Base-by-base conservation (phyloP, 2,113 vertebrate species). In the Anser brachyrhynchus region DNA sequence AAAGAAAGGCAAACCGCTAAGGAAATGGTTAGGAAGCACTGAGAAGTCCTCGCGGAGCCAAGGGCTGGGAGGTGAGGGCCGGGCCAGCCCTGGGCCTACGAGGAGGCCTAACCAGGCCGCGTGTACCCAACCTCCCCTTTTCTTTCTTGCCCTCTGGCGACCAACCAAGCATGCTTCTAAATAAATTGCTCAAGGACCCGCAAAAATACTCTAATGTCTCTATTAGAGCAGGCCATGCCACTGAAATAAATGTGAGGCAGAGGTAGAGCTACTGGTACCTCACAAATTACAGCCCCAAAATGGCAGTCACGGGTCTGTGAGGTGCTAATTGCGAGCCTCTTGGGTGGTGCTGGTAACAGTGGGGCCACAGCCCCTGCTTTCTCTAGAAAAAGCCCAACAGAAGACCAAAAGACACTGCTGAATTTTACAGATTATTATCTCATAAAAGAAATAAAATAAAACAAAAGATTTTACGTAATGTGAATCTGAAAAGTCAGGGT, bases 141-240 rank as follows among this genome's bases (percentile, higher is more conserved):
- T 87, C 41, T 90, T 91, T 95, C 31, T 94, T 96, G 97, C 93
- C 97, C 93, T 87, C 96, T 96, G 95, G 95, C 46, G 96, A 89
- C 81, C 46, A 92, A 37, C 16, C 2, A 35, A 33, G 10, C 33
- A 59, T 26, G 14, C 49, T 84, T 70, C 64, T 28, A 76, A 87
- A 64, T 6, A 29, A 69, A 57, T 43, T 35, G 17, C 20, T 75
- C 9, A 71, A 70, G 17, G 21, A 22, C 12, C 6, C 52, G 72
- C 8, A 52, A 33, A 59, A 74, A 43, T 11, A 44, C 19, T 62
- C 61, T 4, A 3, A 23, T 6, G 5, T 39, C 55, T 21, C 35
- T 76, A 4, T 20, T 29, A 39, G 28, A 41, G 8, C 37, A 59
- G 39, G 31, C 49, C 54, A 39, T 25, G 35, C 61, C 76, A 51